Percentiles rank a stretch among this genome's conserved stretches.
These are phyloP conservation scores for Acanthaster planci DNA, from an alignment of 35 echinoderm and acorn worm genomes.

Conservation along the genomic window DNA sequence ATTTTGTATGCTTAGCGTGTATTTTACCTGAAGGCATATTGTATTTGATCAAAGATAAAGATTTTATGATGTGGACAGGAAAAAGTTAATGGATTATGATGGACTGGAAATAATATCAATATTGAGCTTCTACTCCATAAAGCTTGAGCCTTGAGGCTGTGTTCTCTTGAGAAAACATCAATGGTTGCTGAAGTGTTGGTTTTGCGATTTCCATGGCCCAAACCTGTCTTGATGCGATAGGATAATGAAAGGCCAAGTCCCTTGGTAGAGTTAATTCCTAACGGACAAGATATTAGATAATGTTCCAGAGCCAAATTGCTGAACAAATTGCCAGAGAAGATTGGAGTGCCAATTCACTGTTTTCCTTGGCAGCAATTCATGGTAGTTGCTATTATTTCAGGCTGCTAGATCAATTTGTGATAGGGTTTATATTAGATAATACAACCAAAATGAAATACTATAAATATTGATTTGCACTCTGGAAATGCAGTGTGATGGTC, in stretches of 20 bases:
- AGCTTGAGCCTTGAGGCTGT: conserved; percentile 3
- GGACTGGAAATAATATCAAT: conserved; percentile 16
- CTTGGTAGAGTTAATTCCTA: conserved; percentile 25
- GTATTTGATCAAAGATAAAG: not conserved
- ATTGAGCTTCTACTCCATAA: not conserved
- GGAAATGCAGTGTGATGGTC: not conserved
- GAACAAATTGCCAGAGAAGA: conserved; percentile 28
- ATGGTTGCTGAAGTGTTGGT: conserved; percentile 22
- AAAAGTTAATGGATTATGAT: conserved; percentile 27
- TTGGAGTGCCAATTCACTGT: conserved; percentile 28
- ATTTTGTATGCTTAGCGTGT: not conserved
- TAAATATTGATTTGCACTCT: conserved; percentile 3
- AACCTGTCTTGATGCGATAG: conserved; percentile 3
- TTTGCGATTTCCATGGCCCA: conserved; percentile 18
- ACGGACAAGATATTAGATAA: conserved; percentile 30
- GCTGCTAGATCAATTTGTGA: conserved; percentile 26
- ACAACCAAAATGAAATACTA: not conserved
- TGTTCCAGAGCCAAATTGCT: conserved; percentile 22
- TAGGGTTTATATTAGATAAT: conserved; percentile 22
- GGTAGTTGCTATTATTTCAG: conserved; percentile 25
- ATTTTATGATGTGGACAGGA: not conserved
- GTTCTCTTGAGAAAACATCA: conserved; percentile 26
- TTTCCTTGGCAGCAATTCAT: conserved; percentile 21
- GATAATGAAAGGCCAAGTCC: conserved; percentile 33
- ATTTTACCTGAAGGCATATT: conserved; percentile 14